phyloP scores from a whole-genome alignment of 2,888 invertebrate genomes.

The Holacanthella duospinosa region DNA sequence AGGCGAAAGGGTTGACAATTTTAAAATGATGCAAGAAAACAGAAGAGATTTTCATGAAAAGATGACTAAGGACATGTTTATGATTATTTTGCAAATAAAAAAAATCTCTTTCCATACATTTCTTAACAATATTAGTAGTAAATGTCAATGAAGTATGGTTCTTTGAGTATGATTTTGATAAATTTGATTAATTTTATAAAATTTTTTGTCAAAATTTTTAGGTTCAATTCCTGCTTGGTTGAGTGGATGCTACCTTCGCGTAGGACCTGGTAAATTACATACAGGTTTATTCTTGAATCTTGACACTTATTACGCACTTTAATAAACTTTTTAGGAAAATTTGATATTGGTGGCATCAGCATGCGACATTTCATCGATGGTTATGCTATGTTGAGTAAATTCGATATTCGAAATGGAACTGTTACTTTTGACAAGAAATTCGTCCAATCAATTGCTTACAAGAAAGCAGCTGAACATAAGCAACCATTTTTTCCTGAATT shows the following conservation, averaged over 20 bases:
- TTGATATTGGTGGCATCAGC: conserved; percentile 43
- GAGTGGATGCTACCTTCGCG: conserved; percentile 9
- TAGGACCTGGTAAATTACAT: conserved; percentile 6
- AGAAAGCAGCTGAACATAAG: conserved; percentile 42
- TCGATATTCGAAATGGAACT: conserved; percentile 39
- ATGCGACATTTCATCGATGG: conserved; percentile 47
- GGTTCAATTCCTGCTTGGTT: conserved; percentile 9
- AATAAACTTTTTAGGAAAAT: conserved; percentile 37
- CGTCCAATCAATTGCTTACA: conserved; percentile 44
- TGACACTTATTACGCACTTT: background rate
- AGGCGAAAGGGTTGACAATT: too few relatives aligned
- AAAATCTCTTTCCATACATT: background rate
- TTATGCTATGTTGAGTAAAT: conserved; percentile 44
- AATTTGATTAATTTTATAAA: background rate
- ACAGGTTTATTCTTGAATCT: background rate
- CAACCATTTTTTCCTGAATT: conserved; percentile 45
- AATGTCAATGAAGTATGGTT: background rate
- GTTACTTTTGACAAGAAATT: conserved; percentile 40
- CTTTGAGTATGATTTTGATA: background rate
- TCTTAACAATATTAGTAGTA: background rate
- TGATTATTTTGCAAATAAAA: background rate
- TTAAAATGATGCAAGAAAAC: too few relatives aligned
- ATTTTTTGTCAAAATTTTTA: background rate
- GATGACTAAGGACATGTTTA: too few relatives aligned
- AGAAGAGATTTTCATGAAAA: too few relatives aligned